These are phyloP conservation scores for Bostrychus sinensis DNA, from an alignment of 2,113 vertebrate genomes.

Conservation along the genomic window DNA sequence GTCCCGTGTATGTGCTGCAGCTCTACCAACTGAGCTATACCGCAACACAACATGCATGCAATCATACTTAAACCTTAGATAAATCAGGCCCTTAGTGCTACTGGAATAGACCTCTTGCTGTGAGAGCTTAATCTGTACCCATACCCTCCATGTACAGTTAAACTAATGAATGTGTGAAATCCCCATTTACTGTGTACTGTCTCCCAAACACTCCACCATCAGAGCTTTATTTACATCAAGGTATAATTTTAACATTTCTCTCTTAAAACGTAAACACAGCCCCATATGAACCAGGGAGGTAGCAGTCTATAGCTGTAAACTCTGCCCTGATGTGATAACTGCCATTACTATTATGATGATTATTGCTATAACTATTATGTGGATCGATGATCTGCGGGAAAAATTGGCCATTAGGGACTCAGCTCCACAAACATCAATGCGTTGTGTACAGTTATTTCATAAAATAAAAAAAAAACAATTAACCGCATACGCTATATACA, in stretches of 20 bases:
- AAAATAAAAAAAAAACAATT: neutral
- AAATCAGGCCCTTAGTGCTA: no score
- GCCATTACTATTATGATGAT: constrained; percentile 1
- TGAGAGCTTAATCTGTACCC: no score
- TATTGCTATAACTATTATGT: neutral
- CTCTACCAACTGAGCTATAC: no score
- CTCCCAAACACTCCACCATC: no score
- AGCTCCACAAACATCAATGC: neutral
- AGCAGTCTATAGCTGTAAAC: neutral
- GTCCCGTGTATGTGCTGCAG: no score
- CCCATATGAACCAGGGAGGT: neutral
- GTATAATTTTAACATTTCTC: neutral
- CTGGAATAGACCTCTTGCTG: no score
- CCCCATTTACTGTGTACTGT: no score
- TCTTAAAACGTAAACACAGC: neutral
- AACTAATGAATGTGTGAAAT: no score
- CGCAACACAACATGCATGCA: no score
- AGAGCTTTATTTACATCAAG: neutral
- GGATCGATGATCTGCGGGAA: constrained; percentile 7
- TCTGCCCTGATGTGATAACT: neutral
- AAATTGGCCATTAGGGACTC: neutral
- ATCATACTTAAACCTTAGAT: no score
- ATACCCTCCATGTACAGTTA: no score
- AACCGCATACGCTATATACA: neutral
- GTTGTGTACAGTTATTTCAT: neutral